phyloP scores from a whole-genome alignment of 2,797 vertebrate genomes.

The Pangasius mekongensis region DNA sequence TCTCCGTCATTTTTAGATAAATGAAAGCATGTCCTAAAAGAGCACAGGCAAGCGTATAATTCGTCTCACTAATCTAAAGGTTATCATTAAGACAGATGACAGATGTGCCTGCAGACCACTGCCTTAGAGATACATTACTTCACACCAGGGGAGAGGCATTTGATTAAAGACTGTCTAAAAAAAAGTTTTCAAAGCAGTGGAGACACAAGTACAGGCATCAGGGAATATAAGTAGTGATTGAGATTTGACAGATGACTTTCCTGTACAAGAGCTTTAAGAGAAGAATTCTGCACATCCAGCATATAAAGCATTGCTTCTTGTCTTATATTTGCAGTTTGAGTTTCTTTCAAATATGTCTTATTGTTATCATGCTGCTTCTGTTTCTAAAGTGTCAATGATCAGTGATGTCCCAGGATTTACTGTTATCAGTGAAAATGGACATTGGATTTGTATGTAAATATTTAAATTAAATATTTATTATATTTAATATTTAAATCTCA shows the following conservation, averaged over 20 bases:
- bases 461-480: background rate
- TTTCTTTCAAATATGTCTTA: background rate
- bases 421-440: background rate
- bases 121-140: slow-evolving; percentile 49
- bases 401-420: background rate
- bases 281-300: slow-evolving; percentile 30
- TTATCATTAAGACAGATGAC: slow-evolving; percentile 52
- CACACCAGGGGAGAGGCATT: slow-evolving; percentile 51
- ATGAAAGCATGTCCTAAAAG: slow-evolving; percentile 35
- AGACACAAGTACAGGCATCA: slow-evolving; percentile 45
- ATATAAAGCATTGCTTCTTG: slow-evolving; percentile 26
- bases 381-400: background rate
- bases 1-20: slow-evolving; percentile 18
- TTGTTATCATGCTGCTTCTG: background rate
- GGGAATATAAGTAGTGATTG: slow-evolving; percentile 33
- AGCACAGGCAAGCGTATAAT: slow-evolving; percentile 43
- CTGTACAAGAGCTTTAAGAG: slow-evolving; percentile 28
- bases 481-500: background rate
- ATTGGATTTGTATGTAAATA: background rate
- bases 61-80: slow-evolving; percentile 49
- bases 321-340: background rate
- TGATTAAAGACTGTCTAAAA: slow-evolving; percentile 53
- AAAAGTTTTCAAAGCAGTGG: slow-evolving; percentile 43
- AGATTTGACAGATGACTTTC: slow-evolving; percentile 51
- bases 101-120: slow-evolving; percentile 41